phyloP scores from a whole-genome alignment of 2,113 vertebrate species.

The Nicator chloris region DNA sequence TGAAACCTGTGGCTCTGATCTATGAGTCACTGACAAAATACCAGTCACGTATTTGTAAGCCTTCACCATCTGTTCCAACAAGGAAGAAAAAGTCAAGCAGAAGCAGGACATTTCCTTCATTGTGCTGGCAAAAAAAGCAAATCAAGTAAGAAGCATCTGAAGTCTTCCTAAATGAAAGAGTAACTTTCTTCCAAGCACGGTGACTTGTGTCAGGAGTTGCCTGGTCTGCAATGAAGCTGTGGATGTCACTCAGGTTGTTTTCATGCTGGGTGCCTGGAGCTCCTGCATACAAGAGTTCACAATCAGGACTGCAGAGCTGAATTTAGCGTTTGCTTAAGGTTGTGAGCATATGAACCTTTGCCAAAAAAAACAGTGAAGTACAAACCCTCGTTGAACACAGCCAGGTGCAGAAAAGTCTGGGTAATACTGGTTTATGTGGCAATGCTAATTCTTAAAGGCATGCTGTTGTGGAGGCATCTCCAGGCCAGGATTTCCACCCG shows the following conservation, averaged over 20 bases:
- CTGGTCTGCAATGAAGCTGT: background rate
- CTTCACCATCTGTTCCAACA: conserved; percentile 68
- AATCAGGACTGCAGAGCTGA: conserved; percentile 34
- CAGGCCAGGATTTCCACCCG: background rate
- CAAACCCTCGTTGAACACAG: conserved; percentile 13
- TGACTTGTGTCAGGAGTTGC: background rate
- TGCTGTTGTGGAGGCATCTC: background rate
- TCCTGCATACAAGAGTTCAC: conserved; percentile 33
- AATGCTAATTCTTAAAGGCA: background rate
- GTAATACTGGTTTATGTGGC: background rate
- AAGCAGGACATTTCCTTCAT: conserved; percentile 67
- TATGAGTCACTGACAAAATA: conserved; percentile 62
- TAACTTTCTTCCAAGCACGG: background rate
- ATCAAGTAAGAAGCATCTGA: background rate
- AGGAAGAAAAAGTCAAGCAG: conserved; percentile 65
- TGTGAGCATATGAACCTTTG: conserved; percentile 23
- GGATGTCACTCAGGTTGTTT: background rate
- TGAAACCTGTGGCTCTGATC: conserved; percentile 57
- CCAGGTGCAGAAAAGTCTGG: background rate
- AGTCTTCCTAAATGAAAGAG: background rate
- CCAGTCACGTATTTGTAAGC: conserved; percentile 58
- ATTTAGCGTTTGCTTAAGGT: conserved; percentile 65
- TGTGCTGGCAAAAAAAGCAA: background rate
- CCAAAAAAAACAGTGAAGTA: conserved; percentile 59
- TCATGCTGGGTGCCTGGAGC: background rate